Base-by-base conservation (phyloP, 30 jellyfish, hydroid and myxozoan species). In the Rhopilema esculentum region DNA sequence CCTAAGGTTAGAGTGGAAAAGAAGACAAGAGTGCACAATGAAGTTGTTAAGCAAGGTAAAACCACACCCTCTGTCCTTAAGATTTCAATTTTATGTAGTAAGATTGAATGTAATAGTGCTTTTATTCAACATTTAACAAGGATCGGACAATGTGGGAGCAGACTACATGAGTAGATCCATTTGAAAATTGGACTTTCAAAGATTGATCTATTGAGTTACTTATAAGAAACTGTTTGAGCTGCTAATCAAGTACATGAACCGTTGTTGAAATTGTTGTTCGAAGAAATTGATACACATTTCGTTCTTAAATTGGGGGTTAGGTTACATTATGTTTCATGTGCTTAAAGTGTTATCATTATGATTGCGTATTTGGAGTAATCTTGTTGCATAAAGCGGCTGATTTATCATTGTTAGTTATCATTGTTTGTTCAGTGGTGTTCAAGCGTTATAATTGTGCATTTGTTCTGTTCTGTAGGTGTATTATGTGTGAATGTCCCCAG, bases 1-100 rank as follows among this genome's bases (percentile, higher is more conserved):
- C 97, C 97, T 19, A 91, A 91, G 68, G 95, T 86, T 79, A 91
- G 97, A 85, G 93, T 85, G 8, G 84, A 79, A 25, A 91, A 91
- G 81, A 91, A 91, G 69, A 74, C 85, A 16, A 83, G 97, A 62
- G 82, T 69, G 18, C 97, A 91, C 76, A 62, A 75, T 18, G 96
- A 91, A 33, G 96, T 86, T 30, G 83, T 79, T 0, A 77, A 88
- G 77, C 92, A 91, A 74, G 97, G 97, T 91, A 75, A 31, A 75
- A 26, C 21, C 30, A 0, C 31, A 63, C 27, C 21, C n/a, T n/a
- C n/a, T n/a, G n/a, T n/a, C n/a, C n/a, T n/a, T n/a, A n/a, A n/a
- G n/a, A 40, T 24, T 0, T 1, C 77, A 66, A 30, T 25, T 18
- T 30, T 29, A 21, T 75, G 1, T 19, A 20, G n/a, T n/a, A n/a